Conservation (phyloP, 2,797 vertebrate species). For the Sebastes steindachneri region DNA sequence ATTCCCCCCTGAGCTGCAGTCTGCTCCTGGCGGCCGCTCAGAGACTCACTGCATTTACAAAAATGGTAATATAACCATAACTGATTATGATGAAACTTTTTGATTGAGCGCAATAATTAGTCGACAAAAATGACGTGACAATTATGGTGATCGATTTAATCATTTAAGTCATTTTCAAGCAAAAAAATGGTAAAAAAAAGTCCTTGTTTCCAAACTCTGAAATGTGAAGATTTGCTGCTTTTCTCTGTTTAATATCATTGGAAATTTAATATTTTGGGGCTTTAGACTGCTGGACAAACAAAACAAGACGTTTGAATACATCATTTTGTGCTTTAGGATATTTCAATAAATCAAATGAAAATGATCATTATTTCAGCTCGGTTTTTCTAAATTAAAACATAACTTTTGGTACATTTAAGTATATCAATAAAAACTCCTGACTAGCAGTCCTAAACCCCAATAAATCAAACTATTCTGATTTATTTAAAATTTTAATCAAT, state of each 20-base stretch:
- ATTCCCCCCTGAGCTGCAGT: slow-evolving; percentile 5
- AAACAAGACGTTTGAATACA: neutral
- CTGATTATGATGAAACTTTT: neutral
- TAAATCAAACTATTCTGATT: neutral
- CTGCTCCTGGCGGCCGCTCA: slow-evolving; percentile 13
- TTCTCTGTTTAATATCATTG: neutral
- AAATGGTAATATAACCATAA: neutral
- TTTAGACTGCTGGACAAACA: neutral
- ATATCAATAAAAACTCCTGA: neutral
- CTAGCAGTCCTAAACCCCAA: neutral
- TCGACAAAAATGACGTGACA: neutral
- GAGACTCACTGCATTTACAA: neutral
- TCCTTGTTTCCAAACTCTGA: too few relatives aligned
- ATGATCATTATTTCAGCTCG: neutral
- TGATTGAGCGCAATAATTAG: neutral
- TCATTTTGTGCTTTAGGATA: neutral
- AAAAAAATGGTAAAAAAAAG: neutral
- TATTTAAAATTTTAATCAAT: neutral
- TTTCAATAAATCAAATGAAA: neutral
- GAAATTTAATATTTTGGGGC: neutral
- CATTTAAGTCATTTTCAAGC: neutral
- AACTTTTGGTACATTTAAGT: neutral
- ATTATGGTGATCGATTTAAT: neutral
- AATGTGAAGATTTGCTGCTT: neutral
- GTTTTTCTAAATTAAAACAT: neutral